These are phyloP conservation scores for Holacanthus passer DNA, from an alignment of 2,113 vertebrate species.

Conservation along the genomic window DNA sequence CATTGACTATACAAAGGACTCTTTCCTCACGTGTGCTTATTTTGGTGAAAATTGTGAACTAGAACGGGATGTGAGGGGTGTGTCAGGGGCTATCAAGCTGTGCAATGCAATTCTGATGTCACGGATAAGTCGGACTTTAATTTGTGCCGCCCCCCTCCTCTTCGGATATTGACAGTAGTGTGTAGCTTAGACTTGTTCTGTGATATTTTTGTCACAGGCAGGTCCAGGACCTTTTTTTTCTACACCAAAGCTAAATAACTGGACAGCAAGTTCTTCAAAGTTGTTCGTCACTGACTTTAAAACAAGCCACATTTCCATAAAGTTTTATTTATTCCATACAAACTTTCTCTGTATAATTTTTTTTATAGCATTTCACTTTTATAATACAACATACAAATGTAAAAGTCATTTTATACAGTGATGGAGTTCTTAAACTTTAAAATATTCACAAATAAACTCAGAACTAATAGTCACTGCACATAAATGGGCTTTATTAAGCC, in stretches of 20 bases:
- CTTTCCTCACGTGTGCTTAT: background rate
- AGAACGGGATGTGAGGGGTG: conserved; percentile 1
- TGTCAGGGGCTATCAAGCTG: conserved; percentile 18
- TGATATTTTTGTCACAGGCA: background rate
- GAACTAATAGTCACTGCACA: conserved; percentile 15
- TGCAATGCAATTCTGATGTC: background rate
- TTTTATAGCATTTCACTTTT: background rate
- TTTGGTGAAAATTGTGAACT: conserved; percentile 19
- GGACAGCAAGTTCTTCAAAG: background rate
- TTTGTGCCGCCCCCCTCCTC: background rate
- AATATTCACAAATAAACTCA: background rate
- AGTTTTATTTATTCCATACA: background rate
- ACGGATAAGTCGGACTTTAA: conserved; percentile 2
- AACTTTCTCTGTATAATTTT: background rate
- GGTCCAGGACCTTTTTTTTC: background rate
- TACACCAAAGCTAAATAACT: background rate
- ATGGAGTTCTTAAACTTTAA: background rate
- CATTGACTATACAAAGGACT: background rate
- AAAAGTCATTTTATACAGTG: background rate
- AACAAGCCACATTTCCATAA: background rate
- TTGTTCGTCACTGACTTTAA: too few relatives aligned
- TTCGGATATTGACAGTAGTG: background rate
- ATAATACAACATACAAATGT: background rate
- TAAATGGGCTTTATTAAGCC: conserved; percentile 24
- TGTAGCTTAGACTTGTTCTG: background rate